These are phyloP conservation scores for Halictus rubicundus DNA, from an alignment of 1,140 invertebrate species.

Conservation along the genomic window DNA sequence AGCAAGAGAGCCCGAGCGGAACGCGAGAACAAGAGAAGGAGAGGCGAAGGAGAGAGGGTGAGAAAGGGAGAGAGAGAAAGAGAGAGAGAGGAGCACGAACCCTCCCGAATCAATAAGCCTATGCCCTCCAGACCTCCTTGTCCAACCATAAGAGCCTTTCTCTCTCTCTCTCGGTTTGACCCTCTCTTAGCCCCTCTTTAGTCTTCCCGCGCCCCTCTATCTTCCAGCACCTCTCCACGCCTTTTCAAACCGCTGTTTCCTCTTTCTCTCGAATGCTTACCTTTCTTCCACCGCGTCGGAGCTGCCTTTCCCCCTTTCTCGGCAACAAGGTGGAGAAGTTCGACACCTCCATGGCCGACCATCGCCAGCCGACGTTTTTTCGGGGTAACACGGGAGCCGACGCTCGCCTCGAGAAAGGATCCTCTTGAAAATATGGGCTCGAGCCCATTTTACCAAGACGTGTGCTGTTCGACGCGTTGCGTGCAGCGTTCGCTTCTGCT, in stretches of 20 bases:
- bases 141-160: constrained; percentile 7
- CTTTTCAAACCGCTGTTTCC: constrained; percentile 45
- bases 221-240: constrained; percentile 40
- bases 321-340: constrained; percentile 34
- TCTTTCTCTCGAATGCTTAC: constrained; percentile 20
- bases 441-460: no score
- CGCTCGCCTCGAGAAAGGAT: background rate
- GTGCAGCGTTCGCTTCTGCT: no score
- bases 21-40: background rate
- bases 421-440: no score
- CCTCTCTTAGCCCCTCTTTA: constrained; percentile 30
- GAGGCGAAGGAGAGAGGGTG: background rate
- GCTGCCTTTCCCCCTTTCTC: constrained; percentile 26
- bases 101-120: constrained; percentile 63
- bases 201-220: background rate
- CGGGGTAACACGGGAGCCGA: background rate
- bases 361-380: background rate
- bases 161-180: constrained; percentile 38
- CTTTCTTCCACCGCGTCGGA: constrained; percentile 3
- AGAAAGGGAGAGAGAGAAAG: constrained; percentile 7
- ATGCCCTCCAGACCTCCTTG: constrained; percentile 32
- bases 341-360: constrained; percentile 57
- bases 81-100: constrained; percentile 26
- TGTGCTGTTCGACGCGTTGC: no score
- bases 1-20: no score